phyloP scores from a whole-genome alignment of 35 echinoderm and acorn worm genomes.

The Amphiura filiformis region DNA sequence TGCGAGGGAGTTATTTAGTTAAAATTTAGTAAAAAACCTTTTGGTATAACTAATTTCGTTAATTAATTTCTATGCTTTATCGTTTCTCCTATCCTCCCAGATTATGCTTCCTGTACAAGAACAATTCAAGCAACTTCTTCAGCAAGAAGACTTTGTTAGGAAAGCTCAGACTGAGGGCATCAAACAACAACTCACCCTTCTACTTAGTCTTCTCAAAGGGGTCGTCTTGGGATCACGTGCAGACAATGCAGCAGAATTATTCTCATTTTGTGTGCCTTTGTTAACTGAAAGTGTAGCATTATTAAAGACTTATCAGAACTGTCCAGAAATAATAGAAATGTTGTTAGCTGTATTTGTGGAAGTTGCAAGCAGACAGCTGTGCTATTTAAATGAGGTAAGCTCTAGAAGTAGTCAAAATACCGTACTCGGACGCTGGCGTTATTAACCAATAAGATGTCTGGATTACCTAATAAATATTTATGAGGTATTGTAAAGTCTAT shows the following conservation, averaged over 20 bases:
- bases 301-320: slow-evolving; percentile 77
- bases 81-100: too few species aligned
- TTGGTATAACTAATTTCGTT: too few species aligned
- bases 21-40: too few species aligned
- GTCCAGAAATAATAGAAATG: slow-evolving; percentile 61
- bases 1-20: too few species aligned
- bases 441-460: too few species aligned
- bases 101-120: slow-evolving; percentile 83
- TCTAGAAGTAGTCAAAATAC: too few species aligned
- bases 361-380: slow-evolving; percentile 62
- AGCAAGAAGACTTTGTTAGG: slow-evolving; percentile 75
- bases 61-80: too few species aligned
- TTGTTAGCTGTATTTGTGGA: slow-evolving; percentile 71
- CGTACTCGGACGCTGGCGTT: too few species aligned
- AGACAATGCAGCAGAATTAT: slow-evolving; percentile 29
- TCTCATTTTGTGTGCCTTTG: slow-evolving; percentile 72
- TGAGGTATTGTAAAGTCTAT: too few species aligned
- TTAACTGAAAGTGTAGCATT: slow-evolving; percentile 66
- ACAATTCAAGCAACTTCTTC: slow-evolving; percentile 62
- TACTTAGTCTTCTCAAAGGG: slow-evolving; percentile 62
- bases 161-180: slow-evolving; percentile 53
- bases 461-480: too few species aligned
- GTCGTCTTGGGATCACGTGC: slow-evolving; percentile 77
- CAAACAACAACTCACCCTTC: slow-evolving; percentile 43
- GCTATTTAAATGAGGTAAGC: slow-evolving; percentile 79